These are phyloP conservation scores for Carduelis carduelis DNA, from an alignment of 2,797 vertebrate genomes.

Conservation along the genomic window DNA sequence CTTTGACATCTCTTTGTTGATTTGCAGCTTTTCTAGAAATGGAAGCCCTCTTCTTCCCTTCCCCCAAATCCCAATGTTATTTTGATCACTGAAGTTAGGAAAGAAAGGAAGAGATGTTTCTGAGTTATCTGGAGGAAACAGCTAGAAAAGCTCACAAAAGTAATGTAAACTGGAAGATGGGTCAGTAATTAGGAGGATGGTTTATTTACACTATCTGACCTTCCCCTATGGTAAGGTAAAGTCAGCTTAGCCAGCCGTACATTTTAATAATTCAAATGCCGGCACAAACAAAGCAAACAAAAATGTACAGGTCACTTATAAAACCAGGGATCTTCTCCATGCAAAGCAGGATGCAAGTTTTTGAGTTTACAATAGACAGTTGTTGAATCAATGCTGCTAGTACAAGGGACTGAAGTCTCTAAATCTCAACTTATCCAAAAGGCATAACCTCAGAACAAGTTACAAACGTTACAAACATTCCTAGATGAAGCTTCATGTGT, in stretches of 20 bases:
- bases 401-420: not conserved
- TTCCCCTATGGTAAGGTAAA: not conserved
- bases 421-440: not conserved
- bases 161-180: not conserved
- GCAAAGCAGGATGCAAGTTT: not conserved
- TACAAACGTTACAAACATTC: not conserved
- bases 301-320: not conserved
- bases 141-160: constrained; percentile 42
- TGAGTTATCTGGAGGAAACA: constrained; percentile 63
- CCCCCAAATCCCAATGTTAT: not conserved
- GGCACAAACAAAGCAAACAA: not conserved
- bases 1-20: fast-evolving
- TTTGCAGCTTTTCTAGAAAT: not conserved
- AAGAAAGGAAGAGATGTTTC: constrained; percentile 45
- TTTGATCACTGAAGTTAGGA: not conserved
- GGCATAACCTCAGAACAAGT: not conserved
- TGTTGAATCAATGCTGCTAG: not conserved
- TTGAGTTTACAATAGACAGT: not conserved
- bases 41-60: not conserved
- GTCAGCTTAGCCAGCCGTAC: not conserved
- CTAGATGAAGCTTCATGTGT: not conserved
- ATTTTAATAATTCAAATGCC: not conserved
- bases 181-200: not conserved
- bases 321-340: not conserved
- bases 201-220: constrained; percentile 48